Percentiles rank a stretch among this genome's conserved stretches.
Evolutionary conservation across 2,797 vertebrate species (phyloP).

Genomic region (Botia almorhae): DNA sequence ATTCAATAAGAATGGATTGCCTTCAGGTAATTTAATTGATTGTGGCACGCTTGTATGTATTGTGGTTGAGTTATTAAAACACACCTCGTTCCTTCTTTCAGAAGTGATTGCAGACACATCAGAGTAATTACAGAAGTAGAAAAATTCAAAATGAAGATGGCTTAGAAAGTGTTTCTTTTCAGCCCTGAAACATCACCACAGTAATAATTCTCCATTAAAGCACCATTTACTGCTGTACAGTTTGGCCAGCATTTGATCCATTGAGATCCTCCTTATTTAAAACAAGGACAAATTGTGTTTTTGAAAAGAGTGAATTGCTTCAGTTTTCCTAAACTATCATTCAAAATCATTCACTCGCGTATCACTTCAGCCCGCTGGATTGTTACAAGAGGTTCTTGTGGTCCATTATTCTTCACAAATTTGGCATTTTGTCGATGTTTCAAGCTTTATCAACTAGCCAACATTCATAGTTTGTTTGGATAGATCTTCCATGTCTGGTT

Average conservation of each 20-base stretch:
- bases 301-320: no score
- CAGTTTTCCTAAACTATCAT: no score
- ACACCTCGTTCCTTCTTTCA: slow-evolving; percentile 30
- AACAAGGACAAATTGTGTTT: not conserved
- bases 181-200: slow-evolving; percentile 6
- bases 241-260: not conserved
- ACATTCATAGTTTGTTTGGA: no score
- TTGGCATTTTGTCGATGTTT: no score
- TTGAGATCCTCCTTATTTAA: not conserved
- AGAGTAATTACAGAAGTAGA: slow-evolving; percentile 18
- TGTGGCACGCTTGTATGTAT: slow-evolving; percentile 16
- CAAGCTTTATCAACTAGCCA: not conserved
- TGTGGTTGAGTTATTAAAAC: slow-evolving; percentile 8
- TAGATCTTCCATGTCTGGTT: not conserved
- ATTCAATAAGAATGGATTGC: slow-evolving; percentile 9
- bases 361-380: not conserved
- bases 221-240: not conserved
- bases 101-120: slow-evolving; percentile 33
- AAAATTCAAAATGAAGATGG: slow-evolving; percentile 2
- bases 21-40: slow-evolving; percentile 16
- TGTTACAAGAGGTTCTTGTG: not conserved
- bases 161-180: not conserved
- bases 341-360: no score
- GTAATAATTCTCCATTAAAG: slow-evolving; percentile 44
- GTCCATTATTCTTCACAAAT: not conserved